Evolutionary conservation across 2,888 invertebrate species (phyloP).

Genomic region (Trissoscelio sp.): DNA sequence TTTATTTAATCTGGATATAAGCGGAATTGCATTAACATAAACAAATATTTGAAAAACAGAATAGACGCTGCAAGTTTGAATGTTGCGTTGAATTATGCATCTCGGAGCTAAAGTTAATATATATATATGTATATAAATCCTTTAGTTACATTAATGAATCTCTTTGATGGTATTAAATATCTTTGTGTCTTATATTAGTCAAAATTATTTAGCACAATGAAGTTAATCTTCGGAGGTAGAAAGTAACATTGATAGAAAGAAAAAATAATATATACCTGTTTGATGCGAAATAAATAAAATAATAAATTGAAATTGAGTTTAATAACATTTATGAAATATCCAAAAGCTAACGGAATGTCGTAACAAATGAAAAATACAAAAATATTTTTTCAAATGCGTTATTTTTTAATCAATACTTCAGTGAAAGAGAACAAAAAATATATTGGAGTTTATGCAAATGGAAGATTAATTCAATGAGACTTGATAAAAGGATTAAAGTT

Average conservation of each 20-base stretch:
- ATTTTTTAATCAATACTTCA: too few species aligned
- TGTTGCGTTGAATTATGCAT: not conserved
- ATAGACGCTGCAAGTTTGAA: not conserved
- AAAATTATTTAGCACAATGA: not conserved
- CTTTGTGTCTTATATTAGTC: not conserved
- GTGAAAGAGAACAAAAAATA: too few species aligned
- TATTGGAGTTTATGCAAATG: too few species aligned
- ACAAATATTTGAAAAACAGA: not conserved
- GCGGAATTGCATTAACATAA: not conserved
- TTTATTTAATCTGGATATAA: not conserved
- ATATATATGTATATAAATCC: not conserved
- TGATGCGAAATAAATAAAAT: too few species aligned
- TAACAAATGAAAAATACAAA: too few species aligned
- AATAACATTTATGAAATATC: too few species aligned
- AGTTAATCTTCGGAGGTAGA: not conserved
- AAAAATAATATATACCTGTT: too few species aligned
- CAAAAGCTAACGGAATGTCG: too few species aligned
- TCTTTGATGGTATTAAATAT: not conserved
- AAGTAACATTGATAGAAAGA: too few species aligned
- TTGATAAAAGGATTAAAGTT: not conserved
- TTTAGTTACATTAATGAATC: not conserved
- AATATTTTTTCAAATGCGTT: too few species aligned
- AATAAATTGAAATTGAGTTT: too few species aligned
- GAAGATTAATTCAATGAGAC: too few species aligned
- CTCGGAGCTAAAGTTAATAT: not conserved